A percentile compares a stretch with the other conserved stretches of the same genome.
Conservation (phyloP, 1,140 invertebrate species). For the Sarcophaga bullata region DNA sequence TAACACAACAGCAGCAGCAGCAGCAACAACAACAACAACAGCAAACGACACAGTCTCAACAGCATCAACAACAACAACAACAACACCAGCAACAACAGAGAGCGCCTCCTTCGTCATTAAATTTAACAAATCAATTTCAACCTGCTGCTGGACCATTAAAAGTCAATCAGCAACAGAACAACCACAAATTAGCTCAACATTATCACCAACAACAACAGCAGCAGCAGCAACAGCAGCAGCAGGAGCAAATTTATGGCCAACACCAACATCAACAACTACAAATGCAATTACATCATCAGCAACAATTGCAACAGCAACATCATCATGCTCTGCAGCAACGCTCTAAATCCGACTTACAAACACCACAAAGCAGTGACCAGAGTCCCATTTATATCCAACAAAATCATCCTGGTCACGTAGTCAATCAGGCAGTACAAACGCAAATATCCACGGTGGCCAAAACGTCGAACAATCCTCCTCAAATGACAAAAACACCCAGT, state of each 20-base stretch:
- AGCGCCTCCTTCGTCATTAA: slow-evolving; percentile 60
- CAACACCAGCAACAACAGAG: slow-evolving; percentile 49
- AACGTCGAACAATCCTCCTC: slow-evolving; percentile 33
- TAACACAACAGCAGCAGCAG: slow-evolving; percentile 55
- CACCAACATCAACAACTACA: slow-evolving; percentile 54
- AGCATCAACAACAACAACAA: slow-evolving; percentile 42
- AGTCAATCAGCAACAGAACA: slow-evolving; percentile 51
- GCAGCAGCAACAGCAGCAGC: slow-evolving; percentile 54
- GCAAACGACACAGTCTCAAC: not conserved
- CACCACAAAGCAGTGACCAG: slow-evolving; percentile 58
- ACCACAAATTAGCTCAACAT: slow-evolving; percentile 50
- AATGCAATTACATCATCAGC: slow-evolving; percentile 51
- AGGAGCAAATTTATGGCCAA: slow-evolving; percentile 45
- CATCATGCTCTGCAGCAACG: slow-evolving; percentile 61
- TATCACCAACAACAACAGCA: slow-evolving; percentile 59
- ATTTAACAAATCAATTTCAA: slow-evolving; percentile 60
- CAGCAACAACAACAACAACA: slow-evolving; percentile 23
- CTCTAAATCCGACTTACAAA: slow-evolving; percentile 55
- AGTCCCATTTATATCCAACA: slow-evolving; percentile 65
- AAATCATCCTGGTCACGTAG: slow-evolving; percentile 64
- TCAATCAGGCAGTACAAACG: slow-evolving; percentile 65
- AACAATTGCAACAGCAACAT: slow-evolving; percentile 50
- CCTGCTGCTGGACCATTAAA: slow-evolving; percentile 59
- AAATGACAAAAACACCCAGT: slow-evolving; percentile 58
- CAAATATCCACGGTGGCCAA: slow-evolving; percentile 57